These are phyloP conservation scores for Seira sanloemensis DNA, from an alignment of 2,888 invertebrate genomes.

Conservation along the genomic window DNA sequence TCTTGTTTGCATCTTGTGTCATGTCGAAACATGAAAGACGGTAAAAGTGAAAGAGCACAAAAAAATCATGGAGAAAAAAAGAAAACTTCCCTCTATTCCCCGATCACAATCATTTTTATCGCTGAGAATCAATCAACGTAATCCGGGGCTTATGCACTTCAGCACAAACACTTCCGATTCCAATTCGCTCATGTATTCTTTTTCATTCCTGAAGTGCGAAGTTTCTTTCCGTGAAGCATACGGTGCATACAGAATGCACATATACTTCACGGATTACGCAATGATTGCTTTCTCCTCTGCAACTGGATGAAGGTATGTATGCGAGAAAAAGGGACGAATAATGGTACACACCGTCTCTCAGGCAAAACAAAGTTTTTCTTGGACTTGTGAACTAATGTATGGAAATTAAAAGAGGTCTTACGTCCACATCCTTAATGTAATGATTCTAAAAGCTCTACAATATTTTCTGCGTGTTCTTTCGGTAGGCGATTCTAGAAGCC, in stretches of 20 bases:
- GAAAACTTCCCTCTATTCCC: constrained; percentile 8
- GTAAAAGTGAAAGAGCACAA: constrained; percentile 21
- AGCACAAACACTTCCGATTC: constrained; percentile 70
- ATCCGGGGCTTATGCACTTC: constrained; percentile 72
- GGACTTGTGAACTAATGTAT: not conserved
- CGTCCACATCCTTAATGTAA: no score
- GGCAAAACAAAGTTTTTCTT: not conserved
- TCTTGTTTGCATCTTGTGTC: not conserved
- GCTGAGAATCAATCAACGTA: constrained; percentile 72
- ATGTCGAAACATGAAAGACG: not conserved
- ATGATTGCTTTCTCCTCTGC: not conserved
- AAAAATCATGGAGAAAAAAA: constrained; percentile 23
- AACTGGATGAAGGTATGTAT: no score
- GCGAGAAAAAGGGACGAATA: no score
- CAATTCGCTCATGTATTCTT: constrained; percentile 48
- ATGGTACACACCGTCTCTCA: no score
- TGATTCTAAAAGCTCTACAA: no score
- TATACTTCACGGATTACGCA: constrained; percentile 7
- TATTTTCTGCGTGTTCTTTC: no score
- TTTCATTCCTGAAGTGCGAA: no score
- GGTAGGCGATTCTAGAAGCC: no score
- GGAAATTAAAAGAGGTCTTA: no score
- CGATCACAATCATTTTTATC: constrained; percentile 70
- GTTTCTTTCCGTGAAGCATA: no score
- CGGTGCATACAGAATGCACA: no score